A percentile compares a stretch with the other conserved stretches of the same genome.
phyloP scores from a whole-genome alignment of 2,797 vertebrate genomes.

The Aeoliscus strigatus region DNA sequence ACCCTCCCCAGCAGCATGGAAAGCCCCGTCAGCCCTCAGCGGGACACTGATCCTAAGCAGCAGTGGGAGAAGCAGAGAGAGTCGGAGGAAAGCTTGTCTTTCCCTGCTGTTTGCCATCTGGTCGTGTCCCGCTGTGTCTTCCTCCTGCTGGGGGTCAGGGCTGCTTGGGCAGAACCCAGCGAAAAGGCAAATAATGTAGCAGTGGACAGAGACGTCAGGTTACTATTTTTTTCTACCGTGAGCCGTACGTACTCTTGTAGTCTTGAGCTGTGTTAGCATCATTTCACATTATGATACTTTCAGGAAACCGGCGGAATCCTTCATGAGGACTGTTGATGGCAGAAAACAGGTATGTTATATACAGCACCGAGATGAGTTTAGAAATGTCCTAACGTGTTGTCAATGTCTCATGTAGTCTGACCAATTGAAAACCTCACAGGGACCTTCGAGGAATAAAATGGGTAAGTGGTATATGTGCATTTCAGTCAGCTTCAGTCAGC shows the following conservation, averaged over 20 bases:
- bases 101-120: conserved; percentile 74
- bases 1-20: conserved; percentile 74
- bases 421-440: conserved; percentile 59
- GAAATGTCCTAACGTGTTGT: conserved; percentile 13
- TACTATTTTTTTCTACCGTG: conserved; percentile 11
- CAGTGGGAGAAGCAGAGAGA: conserved; percentile 60
- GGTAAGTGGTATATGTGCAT: conserved; percentile 51
- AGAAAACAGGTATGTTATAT: conserved; percentile 52
- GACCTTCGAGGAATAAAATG: conserved; percentile 71
- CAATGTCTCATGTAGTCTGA: conserved; percentile 64
- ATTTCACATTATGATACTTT: conserved; percentile 16
- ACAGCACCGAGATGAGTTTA: too few relatives aligned
- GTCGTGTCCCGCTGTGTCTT: conserved; percentile 78
- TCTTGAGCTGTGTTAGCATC: neutral
- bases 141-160: conserved; percentile 74
- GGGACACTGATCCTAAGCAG: conserved; percentile 56
- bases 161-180: conserved; percentile 73
- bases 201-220: conserved; percentile 51
- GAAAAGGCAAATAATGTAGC: conserved; percentile 38
- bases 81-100: conserved; percentile 69
- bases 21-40: conserved; percentile 69
- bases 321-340: conserved; percentile 31
- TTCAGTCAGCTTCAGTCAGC: neutral
- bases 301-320: conserved; percentile 58
- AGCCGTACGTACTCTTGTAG: too few relatives aligned